Evolutionary conservation across 2,888 invertebrate genomes (phyloP), one percentile per base, ranked within the genome.

Genomic region (Macropis europaea): DNA sequence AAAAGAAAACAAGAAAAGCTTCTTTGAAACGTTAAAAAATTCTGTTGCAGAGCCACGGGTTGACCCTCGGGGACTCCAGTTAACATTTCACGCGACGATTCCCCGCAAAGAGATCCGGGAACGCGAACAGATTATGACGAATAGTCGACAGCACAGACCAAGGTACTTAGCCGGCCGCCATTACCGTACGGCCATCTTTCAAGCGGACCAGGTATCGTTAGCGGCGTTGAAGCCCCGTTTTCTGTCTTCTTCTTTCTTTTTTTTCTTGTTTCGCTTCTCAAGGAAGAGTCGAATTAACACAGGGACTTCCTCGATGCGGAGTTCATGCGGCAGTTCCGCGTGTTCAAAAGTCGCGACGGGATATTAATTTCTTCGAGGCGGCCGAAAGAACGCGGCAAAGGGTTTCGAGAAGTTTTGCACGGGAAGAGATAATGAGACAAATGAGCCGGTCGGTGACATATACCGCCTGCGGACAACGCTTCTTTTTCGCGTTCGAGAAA

Each of bases 121-220:
- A 68, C 36, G 28, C 64, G 64, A 71, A 64, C 67, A 52, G 63
- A 77, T 77, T 77, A 77, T 77, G 74, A 77, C 77, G 64, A 60
- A 79, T 76, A 73, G 73, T 73, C 71, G 42, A 26, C 60, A 47
- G 38, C 54, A 47, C 13, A 26, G 42, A 24, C 40, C 5, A 38
- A 63, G 66, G 57, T 73, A 76, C 76, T 76, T 73, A 76, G 47
- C 59, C 43, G 34, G 48, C 34, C 61, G 53, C 69, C 73, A 64
- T 79, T 78, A 78, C 57, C 19, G 63, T 36, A n/a, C 15, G 32
- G 59, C 50, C 63, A 74, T 79, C 77, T 79, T 79, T 74, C 79
- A 79, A 72, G 30, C 32, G 15, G 47, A 34, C 47, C 56, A 53
- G 62, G 73, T 76, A 79, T 78, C 76, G 70, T 78, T 78, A 79